Base-by-base conservation (phyloP, 2,797 vertebrate genomes). In the Eospalax fontanierii region DNA sequence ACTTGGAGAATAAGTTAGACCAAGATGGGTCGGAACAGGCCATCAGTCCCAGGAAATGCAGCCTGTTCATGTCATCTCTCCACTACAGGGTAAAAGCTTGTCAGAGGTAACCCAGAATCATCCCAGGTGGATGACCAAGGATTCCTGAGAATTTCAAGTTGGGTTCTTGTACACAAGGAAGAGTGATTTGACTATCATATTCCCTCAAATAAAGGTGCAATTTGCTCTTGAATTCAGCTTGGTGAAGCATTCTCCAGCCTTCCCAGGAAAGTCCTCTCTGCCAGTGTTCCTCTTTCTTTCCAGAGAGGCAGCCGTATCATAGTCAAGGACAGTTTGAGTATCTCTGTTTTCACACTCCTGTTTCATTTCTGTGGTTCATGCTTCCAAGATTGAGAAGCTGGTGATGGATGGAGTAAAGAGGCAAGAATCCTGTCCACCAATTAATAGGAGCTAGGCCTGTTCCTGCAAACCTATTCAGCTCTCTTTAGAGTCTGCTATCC, bases 231-330 rank as follows among this genome's bases (percentile, higher is more conserved):
- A 96, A 96, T 97, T 96, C 54, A 79, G 9, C 59, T 97, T 96
- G 86, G 91, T 88, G 87, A 98, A 95, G 80, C 93, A 95, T 38
- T 94, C 38, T 43, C 89, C 87, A 16, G 40, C 15, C 22, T 95
- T 95, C 4, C 0, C 28, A 91, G 40, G 22, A 89, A n/a, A 73
- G 2, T 21, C 26, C 74, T 98, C 80, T 91, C 21, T 35, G 15
- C 61, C 89, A 97, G 63, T 82, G 94, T 96, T 94, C 92, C 66
- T 94, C 88, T 96, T 65, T 78, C 35, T n/a, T 50, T 96, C 83
- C 92, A 79, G 63, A 43, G 30, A 97, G 43, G 66, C 22, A 82
- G 84, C 79, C 80, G 95, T 86, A 84, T 89, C 96, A 96, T 10
- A 91, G 6, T 24, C 33, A 28, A 80, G 22, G 2, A 26, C 1